Conservation (phyloP, 2,888 invertebrate genomes). For the Tromatobia lineatoria region DNA sequence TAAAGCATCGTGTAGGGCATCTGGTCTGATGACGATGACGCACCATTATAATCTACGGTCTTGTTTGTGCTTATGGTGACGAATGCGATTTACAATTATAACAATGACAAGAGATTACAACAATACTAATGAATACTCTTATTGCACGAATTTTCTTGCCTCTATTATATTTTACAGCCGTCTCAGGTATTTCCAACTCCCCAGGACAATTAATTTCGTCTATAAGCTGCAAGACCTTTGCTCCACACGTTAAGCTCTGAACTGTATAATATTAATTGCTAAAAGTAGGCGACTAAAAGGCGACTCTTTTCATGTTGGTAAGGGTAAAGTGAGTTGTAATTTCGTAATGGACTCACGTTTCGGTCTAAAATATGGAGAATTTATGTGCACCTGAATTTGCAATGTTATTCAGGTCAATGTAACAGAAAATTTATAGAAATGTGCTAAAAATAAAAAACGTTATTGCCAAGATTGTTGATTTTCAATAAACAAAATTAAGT, state of each 20-base stretch:
- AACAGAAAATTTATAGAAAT: too few relatives aligned
- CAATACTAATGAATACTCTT: background rate
- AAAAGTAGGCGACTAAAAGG: background rate
- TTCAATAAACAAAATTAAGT: too few relatives aligned
- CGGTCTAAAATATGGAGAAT: too few relatives aligned
- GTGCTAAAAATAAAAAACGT: too few relatives aligned
- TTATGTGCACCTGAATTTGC: too few relatives aligned
- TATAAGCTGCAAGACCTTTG: background rate
- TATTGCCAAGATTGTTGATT: too few relatives aligned
- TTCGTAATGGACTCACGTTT: too few relatives aligned
- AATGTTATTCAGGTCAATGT: too few relatives aligned
- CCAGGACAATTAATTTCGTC: background rate
- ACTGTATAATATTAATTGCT: background rate
- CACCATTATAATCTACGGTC: background rate
- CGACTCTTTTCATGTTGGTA: too few relatives aligned
- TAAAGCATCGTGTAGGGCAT: background rate
- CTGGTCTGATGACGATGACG: background rate
- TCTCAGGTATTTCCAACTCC: slow-evolving; percentile 14
- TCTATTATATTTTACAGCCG: background rate
- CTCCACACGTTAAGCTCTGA: background rate
- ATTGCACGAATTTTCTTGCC: background rate
- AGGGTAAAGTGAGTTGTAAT: too few relatives aligned
- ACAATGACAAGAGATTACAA: background rate
- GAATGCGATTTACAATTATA: slow-evolving; percentile 9
- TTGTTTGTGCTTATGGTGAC: slow-evolving; percentile 3